Conservation (phyloP, 2,113 vertebrate species). For the Naja naja region DNA sequence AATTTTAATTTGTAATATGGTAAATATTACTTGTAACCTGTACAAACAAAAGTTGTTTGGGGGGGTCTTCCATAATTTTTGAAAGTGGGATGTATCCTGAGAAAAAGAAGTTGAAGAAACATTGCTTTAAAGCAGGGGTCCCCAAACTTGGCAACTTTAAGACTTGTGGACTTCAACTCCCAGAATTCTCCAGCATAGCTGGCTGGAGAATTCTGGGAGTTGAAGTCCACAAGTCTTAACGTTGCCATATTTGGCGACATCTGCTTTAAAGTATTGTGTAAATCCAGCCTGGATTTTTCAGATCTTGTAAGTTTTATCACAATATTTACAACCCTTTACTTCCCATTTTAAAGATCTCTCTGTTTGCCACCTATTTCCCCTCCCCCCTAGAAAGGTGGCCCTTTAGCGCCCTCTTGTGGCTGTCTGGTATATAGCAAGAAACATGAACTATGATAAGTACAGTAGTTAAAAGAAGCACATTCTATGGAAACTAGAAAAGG, state of each 20-base stretch:
- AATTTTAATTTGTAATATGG: neutral
- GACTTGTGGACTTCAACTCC: too few species aligned
- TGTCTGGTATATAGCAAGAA: neutral
- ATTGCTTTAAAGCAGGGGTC: neutral
- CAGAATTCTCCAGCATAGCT: too few species aligned
- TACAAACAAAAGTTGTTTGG: neutral
- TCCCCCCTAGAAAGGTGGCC: neutral
- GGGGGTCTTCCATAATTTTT: neutral
- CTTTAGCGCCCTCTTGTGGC: constrained; percentile 49
- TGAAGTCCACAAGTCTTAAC: too few species aligned
- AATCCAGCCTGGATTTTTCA: neutral
- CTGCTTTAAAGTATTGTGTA: neutral
- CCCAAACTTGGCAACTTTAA: too few species aligned
- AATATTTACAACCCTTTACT: neutral
- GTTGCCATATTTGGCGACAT: too few species aligned
- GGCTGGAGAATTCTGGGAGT: too few species aligned
- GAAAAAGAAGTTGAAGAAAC: neutral
- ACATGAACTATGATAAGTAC: neutral
- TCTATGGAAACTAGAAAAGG: neutral
- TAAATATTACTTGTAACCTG: neutral
- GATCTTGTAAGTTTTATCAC: rapidly evolving
- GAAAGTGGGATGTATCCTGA: neutral
- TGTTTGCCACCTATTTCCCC: neutral
- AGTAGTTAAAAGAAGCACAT: neutral
- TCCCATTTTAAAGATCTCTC: neutral